A percentile compares a stretch with the other conserved stretches of the same genome.
These are phyloP conservation scores for Thalassarche chlororhynchos DNA, from an alignment of 2,113 vertebrate species.

Conservation along the genomic window DNA sequence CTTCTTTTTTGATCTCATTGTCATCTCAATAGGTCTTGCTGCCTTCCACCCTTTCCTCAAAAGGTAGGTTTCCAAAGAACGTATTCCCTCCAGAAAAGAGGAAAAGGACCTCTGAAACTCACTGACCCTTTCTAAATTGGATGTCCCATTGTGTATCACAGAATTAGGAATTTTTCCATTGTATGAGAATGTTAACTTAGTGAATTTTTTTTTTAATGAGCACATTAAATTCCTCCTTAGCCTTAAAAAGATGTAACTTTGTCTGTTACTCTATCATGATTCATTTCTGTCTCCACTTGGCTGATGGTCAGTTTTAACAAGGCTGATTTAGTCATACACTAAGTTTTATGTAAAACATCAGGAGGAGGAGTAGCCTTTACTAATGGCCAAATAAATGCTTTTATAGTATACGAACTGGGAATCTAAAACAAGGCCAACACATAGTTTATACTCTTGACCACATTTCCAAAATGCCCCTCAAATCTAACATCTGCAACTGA, in stretches of 20 bases:
- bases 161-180: slow-evolving; percentile 40
- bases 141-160: background rate
- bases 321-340: background rate
- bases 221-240: background rate
- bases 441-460: background rate
- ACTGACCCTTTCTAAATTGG: slow-evolving; percentile 66
- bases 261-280: background rate
- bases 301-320: background rate
- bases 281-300: background rate
- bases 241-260: background rate
- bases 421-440: background rate
- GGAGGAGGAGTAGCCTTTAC: background rate
- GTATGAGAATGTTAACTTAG: slow-evolving; percentile 31
- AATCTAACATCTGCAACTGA: background rate
- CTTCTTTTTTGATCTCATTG: slow-evolving; percentile 64
- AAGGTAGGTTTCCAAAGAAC: slow-evolving; percentile 60
- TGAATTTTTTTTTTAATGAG: slow-evolving; percentile 33
- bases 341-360: background rate
- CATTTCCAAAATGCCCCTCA: background rate
- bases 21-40: slow-evolving; percentile 61
- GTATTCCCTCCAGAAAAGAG: slow-evolving; percentile 26
- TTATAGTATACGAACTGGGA: background rate
- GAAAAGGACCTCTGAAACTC: slow-evolving; percentile 54
- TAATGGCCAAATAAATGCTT: background rate
- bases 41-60: slow-evolving; percentile 54